These are phyloP conservation scores for Galbula dea DNA, from an alignment of 2,113 vertebrate genomes.

Conservation along the genomic window DNA sequence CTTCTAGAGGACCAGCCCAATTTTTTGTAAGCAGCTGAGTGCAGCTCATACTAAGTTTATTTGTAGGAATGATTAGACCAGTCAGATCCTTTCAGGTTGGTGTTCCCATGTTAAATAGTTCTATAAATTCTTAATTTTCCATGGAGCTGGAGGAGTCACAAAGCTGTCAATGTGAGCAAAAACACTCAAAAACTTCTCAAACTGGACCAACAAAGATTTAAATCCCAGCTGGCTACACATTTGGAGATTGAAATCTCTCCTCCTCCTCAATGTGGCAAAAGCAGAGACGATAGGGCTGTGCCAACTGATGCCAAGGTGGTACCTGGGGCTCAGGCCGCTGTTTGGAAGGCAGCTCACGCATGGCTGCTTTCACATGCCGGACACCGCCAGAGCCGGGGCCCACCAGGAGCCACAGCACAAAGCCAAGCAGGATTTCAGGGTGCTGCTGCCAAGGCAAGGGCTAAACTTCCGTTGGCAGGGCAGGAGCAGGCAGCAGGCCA, in stretches of 20 bases:
- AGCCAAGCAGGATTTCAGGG: background rate
- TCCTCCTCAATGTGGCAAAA: background rate
- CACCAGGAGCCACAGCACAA: rapidly evolving
- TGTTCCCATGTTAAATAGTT: background rate
- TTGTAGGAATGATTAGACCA: background rate
- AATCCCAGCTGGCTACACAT: background rate
- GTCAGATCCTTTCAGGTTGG: background rate
- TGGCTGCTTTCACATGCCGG: background rate
- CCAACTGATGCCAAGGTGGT: background rate
- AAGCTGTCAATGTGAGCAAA: rapidly evolving
- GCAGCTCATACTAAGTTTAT: background rate
- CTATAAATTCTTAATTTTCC: background rate
- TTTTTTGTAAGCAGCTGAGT: background rate
- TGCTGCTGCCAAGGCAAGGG: background rate
- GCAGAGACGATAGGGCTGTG: rapidly evolving
- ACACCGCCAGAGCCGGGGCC: rapidly evolving
- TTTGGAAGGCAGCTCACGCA: background rate
- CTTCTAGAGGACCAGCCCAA: background rate
- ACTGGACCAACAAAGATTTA: background rate
- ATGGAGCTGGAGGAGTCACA: background rate
- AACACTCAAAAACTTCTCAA: background rate
- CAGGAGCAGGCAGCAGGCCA: slow-evolving; percentile 28
- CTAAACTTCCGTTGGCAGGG: background rate
- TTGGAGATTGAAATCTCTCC: rapidly evolving
- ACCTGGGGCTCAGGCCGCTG: background rate